A percentile compares a stretch with the other conserved stretches of the same genome.
These are phyloP conservation scores for Carduelis carduelis DNA, from an alignment of 2,797 vertebrate genomes.

Conservation along the genomic window DNA sequence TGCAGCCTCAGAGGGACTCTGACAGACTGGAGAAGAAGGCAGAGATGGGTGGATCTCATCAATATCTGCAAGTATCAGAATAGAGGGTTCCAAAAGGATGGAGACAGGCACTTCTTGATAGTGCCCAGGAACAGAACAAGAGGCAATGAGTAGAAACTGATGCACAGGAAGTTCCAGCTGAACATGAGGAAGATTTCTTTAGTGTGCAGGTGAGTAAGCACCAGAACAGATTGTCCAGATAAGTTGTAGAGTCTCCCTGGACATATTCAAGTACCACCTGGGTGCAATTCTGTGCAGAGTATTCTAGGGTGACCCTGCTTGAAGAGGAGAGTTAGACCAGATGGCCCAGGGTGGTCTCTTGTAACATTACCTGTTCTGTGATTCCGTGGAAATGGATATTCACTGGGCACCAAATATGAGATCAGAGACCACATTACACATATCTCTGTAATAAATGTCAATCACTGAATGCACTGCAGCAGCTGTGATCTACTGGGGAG, in stretches of 20 bases:
- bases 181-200: not conserved
- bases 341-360: too few relatives aligned
- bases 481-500: not conserved
- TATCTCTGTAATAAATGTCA: not conserved
- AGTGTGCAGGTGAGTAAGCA: fast-evolving
- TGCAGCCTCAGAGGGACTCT: not conserved
- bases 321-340: not conserved
- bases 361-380: not conserved
- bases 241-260: not conserved
- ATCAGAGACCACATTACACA: not conserved
- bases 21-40: not conserved
- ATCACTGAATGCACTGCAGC: not conserved
- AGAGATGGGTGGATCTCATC: not conserved
- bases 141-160: not conserved
- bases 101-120: not conserved
- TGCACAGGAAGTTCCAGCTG: not conserved
- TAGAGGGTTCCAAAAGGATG: not conserved
- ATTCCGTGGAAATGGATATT: not conserved
- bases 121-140: not conserved
- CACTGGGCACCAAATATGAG: not conserved
- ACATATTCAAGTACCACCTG: not conserved
- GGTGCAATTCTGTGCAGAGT: not conserved
- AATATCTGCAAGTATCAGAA: not conserved
- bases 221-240: not conserved
- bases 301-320: not conserved